phyloP scores from a whole-genome alignment of 35 echinoderm and acorn worm genomes.

The Holothuria glaberrima region DNA sequence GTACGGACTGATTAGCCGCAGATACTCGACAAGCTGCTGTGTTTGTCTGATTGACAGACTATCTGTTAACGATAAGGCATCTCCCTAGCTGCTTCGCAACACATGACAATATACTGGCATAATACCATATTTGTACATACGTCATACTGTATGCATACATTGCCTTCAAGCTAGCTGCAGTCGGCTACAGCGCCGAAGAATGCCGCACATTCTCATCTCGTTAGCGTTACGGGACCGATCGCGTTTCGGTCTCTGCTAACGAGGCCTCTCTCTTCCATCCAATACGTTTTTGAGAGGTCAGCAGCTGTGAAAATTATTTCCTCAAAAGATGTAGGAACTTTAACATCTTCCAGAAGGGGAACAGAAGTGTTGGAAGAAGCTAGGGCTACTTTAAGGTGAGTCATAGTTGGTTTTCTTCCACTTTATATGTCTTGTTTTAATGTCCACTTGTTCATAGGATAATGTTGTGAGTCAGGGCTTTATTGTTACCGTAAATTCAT shows the following conservation, averaged over 20 bases:
- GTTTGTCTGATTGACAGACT: too few species aligned
- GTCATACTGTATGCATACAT: conserved; percentile 47
- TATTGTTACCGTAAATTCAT: too few species aligned
- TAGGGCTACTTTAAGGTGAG: conserved; percentile 36
- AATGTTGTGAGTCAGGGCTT: too few species aligned
- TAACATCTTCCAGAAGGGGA: conserved; percentile 23
- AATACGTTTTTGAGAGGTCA: conserved; percentile 36
- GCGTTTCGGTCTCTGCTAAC: neutral
- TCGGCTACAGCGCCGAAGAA: neutral
- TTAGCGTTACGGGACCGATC: conserved; percentile 20
- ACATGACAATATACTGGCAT: neutral
- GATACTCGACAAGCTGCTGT: too few species aligned
- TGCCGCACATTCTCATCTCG: conserved; percentile 35
- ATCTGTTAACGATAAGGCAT: too few species aligned
- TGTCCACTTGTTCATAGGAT: too few species aligned
- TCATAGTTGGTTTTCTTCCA: neutral
- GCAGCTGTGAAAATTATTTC: conserved; percentile 31
- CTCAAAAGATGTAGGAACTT: conserved; percentile 26
- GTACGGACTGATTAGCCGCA: too few species aligned
- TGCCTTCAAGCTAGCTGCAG: conserved; percentile 5
- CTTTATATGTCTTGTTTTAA: neutral
- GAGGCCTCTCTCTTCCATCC: neutral
- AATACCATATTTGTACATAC: conserved; percentile 52
- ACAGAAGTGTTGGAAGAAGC: conserved; percentile 12
- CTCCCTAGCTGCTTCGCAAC: too few species aligned